Conservation (phyloP, 2,797 vertebrate species). For the Philypnodon macrostomus region DNA sequence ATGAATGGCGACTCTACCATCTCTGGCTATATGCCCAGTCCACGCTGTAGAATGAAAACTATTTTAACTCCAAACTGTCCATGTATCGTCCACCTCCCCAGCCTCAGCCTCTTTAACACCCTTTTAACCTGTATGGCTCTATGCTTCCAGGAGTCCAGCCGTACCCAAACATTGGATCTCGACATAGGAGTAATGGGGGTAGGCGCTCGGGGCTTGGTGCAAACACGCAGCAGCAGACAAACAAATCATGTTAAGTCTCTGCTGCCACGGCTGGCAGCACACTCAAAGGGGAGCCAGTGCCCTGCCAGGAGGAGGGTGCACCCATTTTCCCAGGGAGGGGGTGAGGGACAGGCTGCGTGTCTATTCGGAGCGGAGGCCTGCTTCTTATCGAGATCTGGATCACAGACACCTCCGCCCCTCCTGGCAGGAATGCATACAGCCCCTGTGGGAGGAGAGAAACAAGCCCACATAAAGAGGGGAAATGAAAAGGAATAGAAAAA, state of each 20-base stretch:
- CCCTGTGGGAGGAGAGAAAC: conserved; percentile 63
- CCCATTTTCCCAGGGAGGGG: conserved; percentile 73
- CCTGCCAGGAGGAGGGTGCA: conserved; percentile 63
- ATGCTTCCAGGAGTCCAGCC: conserved; percentile 36
- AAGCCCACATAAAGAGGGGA: conserved; percentile 60
- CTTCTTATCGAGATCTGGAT: conserved; percentile 65
- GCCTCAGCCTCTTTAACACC: conserved; percentile 55
- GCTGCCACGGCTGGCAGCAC: conserved; percentile 65
- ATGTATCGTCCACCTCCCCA: conserved; percentile 21
- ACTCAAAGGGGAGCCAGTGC: conserved; percentile 62
- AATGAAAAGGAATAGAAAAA: conserved; percentile 59
- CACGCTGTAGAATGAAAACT: conserved; percentile 51
- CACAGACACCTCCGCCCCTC: conserved; percentile 78
- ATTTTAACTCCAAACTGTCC: conserved; percentile 39
- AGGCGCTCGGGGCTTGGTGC: conserved; percentile 52
- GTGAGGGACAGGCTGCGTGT: conserved; percentile 50
- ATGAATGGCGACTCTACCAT: too few species aligned
- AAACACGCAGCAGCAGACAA: conserved; percentile 68
- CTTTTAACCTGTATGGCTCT: conserved; percentile 38
- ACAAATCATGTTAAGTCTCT: conserved; percentile 72
- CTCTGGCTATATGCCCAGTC: conserved; percentile 21
- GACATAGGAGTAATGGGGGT: conserved; percentile 47
- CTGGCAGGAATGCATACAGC: conserved; percentile 77
- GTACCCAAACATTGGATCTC: conserved; percentile 48
- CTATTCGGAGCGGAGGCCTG: conserved; percentile 47